Percentiles rank a stretch among this genome's conserved stretches.
These are phyloP conservation scores for Narcine bancroftii DNA, from an alignment of 2,113 vertebrate species.

Conservation along the genomic window DNA sequence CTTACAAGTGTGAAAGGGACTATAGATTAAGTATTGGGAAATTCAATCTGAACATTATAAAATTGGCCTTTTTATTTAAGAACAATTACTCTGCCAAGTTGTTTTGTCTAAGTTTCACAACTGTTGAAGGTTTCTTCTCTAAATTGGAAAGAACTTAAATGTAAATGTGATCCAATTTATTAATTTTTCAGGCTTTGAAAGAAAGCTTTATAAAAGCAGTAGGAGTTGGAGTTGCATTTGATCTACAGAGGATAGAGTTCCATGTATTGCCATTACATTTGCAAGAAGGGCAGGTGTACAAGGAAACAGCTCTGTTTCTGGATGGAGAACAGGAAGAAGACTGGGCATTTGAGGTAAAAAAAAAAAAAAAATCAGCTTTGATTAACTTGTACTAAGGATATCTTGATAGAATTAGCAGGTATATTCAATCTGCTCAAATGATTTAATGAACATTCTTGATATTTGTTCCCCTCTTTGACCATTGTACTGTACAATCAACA, in stretches of 20 bases:
- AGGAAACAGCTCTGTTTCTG: conserved; percentile 74
- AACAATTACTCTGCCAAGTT: background rate
- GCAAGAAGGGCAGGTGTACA: conserved; percentile 59
- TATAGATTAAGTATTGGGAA: too few species aligned
- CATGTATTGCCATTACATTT: conserved; percentile 65
- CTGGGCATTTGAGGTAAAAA: conserved; percentile 67
- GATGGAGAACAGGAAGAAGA: conserved; percentile 70
- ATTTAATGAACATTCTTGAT: background rate
- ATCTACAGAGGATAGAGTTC: conserved; percentile 85
- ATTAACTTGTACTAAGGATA: too few species aligned
- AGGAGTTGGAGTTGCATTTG: conserved; percentile 83
- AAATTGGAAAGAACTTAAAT: background rate
- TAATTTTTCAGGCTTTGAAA: conserved; percentile 71
- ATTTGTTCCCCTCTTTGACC: background rate
- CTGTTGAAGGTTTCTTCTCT: background rate
- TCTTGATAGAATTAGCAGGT: too few species aligned
- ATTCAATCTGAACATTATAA: background rate
- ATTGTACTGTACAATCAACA: background rate
- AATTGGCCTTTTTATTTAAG: background rate
- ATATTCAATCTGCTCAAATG: too few species aligned
- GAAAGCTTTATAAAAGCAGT: conserved; percentile 96
- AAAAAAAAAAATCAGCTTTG: too few species aligned
- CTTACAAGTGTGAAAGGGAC: too few species aligned
- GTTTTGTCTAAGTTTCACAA: background rate
- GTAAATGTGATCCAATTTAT: background rate